Percentiles rank a stretch among this genome's conserved stretches.
Evolutionary conservation across 2,888 invertebrate species (phyloP).

Genomic region (Zygogramma bicolorata): DNA sequence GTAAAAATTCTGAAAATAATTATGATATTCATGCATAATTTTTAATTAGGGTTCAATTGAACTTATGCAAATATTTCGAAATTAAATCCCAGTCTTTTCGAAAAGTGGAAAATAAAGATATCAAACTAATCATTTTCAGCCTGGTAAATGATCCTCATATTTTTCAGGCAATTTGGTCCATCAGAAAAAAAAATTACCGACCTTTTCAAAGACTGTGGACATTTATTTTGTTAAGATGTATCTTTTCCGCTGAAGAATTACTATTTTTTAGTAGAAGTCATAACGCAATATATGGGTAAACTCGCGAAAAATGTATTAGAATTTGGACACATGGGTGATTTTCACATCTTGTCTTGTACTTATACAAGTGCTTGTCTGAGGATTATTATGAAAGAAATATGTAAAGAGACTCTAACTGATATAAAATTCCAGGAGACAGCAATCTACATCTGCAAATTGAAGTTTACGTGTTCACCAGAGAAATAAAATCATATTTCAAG

Average conservation of each 20-base stretch:
- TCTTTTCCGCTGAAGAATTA: conserved; percentile 85
- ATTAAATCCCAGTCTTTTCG: no score
- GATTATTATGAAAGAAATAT: background rate
- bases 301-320: conserved; percentile 78
- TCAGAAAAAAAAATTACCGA: conserved; percentile 87
- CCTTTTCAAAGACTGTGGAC: conserved; percentile 75
- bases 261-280: conserved; percentile 82
- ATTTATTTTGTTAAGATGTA: conserved; percentile 93
- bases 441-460: conserved; percentile 94
- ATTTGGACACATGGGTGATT: conserved; percentile 93
- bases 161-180: conserved; percentile 80
- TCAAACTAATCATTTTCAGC: no score
- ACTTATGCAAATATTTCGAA: no score
- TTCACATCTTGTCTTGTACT: background rate
- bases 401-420: no score
- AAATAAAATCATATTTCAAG: conserved; percentile 73
- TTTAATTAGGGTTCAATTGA: no score
- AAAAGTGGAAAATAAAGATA: no score
- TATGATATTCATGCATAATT: no score
- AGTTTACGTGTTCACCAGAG: conserved; percentile 69
- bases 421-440: conserved; percentile 81
- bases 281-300: conserved; percentile 74
- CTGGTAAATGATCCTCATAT: no score
- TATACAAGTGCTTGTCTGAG: no score
- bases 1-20: no score